Evolutionary conservation across 2,888 invertebrate genomes (phyloP).

Genomic region (Idaea straminata): DNA sequence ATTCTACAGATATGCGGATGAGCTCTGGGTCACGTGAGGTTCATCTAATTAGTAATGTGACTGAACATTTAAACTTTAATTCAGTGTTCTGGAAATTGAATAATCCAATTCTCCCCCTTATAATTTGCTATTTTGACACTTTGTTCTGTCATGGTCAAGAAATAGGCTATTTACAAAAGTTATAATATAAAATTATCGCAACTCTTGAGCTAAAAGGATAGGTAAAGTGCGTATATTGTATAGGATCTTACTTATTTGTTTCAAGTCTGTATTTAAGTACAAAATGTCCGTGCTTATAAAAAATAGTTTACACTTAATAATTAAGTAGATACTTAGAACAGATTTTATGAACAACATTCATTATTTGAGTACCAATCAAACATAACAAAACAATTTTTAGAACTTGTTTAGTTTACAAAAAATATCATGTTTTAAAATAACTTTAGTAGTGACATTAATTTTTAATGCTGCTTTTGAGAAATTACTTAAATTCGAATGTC

Average conservation of each 20-base stretch:
- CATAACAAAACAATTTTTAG: neutral
- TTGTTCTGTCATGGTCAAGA: slow-evolving; percentile 30
- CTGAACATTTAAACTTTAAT: too few relatives aligned
- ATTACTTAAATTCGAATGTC: neutral
- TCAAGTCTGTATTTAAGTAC: neutral
- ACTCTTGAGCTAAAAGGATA: neutral
- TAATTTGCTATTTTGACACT: slow-evolving; percentile 45
- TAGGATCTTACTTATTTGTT: neutral
- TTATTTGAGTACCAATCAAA: neutral
- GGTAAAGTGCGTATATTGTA: neutral
- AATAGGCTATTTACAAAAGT: slow-evolving; percentile 25
- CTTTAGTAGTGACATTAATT: too few relatives aligned
- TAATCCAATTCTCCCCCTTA: slow-evolving; percentile 32
- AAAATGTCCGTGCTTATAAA: neutral
- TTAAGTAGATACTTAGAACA: neutral
- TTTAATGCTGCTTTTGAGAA: too few relatives aligned
- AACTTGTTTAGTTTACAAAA: neutral
- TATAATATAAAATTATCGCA: slow-evolving; percentile 9
- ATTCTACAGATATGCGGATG: too few relatives aligned
- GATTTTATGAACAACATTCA: neutral
- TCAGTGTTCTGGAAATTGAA: neutral
- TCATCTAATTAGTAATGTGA: too few relatives aligned
- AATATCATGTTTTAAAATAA: too few relatives aligned
- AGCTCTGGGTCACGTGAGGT: too few relatives aligned
- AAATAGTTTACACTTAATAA: neutral